phyloP scores from a whole-genome alignment of 2,113 vertebrate species.

The Corythaeola cristata region DNA sequence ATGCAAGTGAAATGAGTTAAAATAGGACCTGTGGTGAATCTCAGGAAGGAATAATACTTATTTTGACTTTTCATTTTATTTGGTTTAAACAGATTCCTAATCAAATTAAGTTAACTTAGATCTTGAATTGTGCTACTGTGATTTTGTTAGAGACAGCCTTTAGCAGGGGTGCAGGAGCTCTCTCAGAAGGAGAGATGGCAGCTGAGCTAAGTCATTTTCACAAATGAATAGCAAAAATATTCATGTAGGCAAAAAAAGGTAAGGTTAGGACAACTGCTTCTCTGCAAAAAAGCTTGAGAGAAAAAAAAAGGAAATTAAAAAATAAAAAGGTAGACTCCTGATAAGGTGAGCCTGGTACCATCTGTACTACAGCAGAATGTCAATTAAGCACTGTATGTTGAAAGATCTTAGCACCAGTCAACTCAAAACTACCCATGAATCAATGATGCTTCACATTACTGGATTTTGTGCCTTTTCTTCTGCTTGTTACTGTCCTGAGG shows the following conservation, averaged over 20 bases:
- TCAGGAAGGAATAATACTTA: not conserved
- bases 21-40: not conserved
- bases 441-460: not conserved
- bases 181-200: not conserved
- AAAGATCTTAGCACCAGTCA: not conserved
- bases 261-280: not conserved
- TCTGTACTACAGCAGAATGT: not conserved
- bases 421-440: not conserved
- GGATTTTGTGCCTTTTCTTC: not conserved
- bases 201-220: not conserved
- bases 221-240: not conserved
- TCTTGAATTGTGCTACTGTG: not conserved
- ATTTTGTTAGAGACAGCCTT: not conserved
- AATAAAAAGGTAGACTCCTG: not conserved
- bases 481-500: not conserved
- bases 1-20: not conserved
- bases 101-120: not conserved
- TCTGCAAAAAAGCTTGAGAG: not conserved
- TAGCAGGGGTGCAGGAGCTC: not conserved
- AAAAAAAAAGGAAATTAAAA: not conserved
- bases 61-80: not conserved
- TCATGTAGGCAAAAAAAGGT: not conserved
- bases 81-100: not conserved
- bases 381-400: rapidly evolving
- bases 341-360: not conserved